Evolutionary conservation across 2,113 vertebrate species (phyloP).

Genomic region (Pithys albifrons): DNA sequence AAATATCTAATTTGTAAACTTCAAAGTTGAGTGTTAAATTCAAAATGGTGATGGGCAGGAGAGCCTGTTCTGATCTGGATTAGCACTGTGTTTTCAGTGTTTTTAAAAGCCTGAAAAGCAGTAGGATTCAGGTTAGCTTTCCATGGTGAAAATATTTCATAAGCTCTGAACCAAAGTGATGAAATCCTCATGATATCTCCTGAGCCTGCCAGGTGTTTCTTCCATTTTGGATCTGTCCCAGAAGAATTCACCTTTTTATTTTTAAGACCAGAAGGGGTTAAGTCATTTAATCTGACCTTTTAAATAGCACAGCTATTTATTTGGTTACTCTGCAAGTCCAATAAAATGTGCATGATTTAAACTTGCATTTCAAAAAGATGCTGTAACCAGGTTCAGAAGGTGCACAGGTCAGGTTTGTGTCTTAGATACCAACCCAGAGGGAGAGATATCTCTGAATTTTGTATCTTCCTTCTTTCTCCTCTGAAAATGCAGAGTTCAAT

Average conservation of each 20-base stretch:
- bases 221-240: neutral
- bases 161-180: neutral
- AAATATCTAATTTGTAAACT: neutral
- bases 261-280: neutral
- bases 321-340: neutral
- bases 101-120: neutral
- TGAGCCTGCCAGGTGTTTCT: neutral
- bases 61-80: neutral
- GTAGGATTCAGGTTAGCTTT: neutral
- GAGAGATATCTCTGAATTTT: neutral
- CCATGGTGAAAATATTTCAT: neutral
- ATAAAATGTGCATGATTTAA: neutral
- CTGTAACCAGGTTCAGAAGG: rapidly evolving
- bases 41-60: neutral
- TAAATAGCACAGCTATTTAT: neutral
- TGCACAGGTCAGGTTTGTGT: neutral
- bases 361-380: neutral
- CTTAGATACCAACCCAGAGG: neutral
- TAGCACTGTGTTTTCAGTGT: neutral
- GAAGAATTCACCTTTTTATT: neutral
- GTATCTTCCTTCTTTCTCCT: neutral
- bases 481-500: neutral
- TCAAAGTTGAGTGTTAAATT: neutral
- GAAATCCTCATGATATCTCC: neutral
- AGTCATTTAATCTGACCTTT: neutral